Percentiles rank a stretch among this genome's conserved stretches.
Evolutionary conservation across 2,113 vertebrate genomes (phyloP).

Genomic region (Argyrosomus japonicus): DNA sequence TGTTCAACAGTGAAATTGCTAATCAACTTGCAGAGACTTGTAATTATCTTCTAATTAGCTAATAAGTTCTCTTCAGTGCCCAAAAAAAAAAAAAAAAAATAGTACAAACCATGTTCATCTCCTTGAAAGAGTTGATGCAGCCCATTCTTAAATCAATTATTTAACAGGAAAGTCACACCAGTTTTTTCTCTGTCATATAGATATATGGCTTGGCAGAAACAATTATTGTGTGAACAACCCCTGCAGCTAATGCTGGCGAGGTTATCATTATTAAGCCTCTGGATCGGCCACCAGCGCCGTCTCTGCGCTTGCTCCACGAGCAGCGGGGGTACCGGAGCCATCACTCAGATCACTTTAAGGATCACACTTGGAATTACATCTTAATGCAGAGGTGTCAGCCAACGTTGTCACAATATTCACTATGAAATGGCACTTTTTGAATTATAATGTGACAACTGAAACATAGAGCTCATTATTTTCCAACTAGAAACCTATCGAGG

Average conservation of each 20-base stretch:
- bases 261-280: conserved; percentile 79
- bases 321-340: conserved; percentile 77
- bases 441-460: conserved; percentile 50
- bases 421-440: conserved; percentile 43
- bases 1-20: conserved; percentile 77
- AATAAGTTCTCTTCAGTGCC: conserved; percentile 54
- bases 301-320: conserved; percentile 55
- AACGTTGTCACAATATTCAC: conserved; percentile 53
- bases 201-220: conserved; percentile 93
- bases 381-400: conserved; percentile 61
- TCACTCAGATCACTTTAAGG: conserved; percentile 72
- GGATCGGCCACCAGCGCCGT: conserved; percentile 73
- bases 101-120: conserved; percentile 37
- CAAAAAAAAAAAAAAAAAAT: conserved; percentile 35
- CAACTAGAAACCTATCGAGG: conserved; percentile 8
- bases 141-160: conserved; percentile 87
- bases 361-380: conserved; percentile 66
- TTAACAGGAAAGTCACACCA: conserved; percentile 89
- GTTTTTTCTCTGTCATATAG: conserved; percentile 89
- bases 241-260: conserved; percentile 84
- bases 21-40: conserved; percentile 70
- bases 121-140: conserved; percentile 55
- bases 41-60: conserved; percentile 78
- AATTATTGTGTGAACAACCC: conserved; percentile 88
- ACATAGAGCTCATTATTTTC: conserved; percentile 58